Conservation (phyloP, 2,113 vertebrate species). For the Orcinus orca region DNA sequence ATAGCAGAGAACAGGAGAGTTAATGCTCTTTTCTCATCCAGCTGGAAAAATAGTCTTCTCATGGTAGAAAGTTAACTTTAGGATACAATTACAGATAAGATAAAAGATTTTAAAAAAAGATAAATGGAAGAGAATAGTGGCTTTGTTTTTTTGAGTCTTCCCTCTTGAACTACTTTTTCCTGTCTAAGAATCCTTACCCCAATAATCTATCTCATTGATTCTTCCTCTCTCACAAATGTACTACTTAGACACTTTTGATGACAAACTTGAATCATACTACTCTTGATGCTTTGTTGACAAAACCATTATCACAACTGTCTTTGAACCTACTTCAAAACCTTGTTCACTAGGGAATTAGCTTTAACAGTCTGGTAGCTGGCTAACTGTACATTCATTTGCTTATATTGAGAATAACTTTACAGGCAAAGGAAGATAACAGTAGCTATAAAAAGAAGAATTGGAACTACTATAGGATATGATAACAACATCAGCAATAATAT, state of each 20-base stretch:
- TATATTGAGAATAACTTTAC: background rate
- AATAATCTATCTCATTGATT: background rate
- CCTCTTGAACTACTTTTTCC: background rate
- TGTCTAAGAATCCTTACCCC: background rate
- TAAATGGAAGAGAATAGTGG: background rate
- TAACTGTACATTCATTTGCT: background rate
- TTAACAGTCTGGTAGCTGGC: background rate
- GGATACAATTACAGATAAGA: background rate
- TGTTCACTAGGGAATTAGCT: background rate
- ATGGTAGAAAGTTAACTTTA: background rate
- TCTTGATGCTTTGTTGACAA: background rate
- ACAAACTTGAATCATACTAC: background rate
- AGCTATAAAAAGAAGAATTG: background rate
- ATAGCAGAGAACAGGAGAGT: background rate
- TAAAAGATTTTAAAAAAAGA: background rate
- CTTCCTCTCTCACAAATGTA: background rate
- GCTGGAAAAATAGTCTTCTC: background rate
- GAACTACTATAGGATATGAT: background rate
- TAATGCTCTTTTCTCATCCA: background rate
- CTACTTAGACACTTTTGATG: background rate
- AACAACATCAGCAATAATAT: background rate
- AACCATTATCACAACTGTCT: background rate
- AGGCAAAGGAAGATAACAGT: background rate
- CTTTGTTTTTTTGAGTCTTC: background rate
- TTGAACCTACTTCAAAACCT: conserved; percentile 25